Evolutionary conservation across 2,888 invertebrate species (phyloP).

Genomic region (Anoncus sp.): DNA sequence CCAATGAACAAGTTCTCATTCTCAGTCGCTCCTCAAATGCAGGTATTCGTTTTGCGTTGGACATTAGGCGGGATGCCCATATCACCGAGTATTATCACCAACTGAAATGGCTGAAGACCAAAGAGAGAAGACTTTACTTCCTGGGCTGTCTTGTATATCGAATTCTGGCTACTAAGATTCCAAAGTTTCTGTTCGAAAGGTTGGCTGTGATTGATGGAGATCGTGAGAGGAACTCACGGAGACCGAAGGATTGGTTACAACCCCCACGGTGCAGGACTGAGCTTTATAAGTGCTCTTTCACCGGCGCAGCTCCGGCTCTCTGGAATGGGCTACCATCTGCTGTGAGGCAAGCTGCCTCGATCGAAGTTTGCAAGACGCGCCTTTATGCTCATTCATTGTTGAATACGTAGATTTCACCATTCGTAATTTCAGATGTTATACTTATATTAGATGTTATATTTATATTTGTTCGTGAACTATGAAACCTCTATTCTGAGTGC

Average conservation of each 20-base stretch:
- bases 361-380: too few relatives aligned
- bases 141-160: constrained; percentile 10
- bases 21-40: constrained; percentile 18
- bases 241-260: neutral
- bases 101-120: constrained; percentile 22
- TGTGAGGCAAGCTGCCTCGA: too few relatives aligned
- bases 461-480: too few relatives aligned
- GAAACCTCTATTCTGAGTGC: too few relatives aligned
- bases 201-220: neutral
- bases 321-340: too few relatives aligned
- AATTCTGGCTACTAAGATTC: neutral
- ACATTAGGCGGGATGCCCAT: constrained; percentile 4
- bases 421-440: too few relatives aligned
- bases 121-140: neutral
- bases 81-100: neutral
- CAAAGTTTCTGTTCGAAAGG: constrained; percentile 6
- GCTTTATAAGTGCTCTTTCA: constrained; percentile 7
- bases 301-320: neutral
- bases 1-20: neutral
- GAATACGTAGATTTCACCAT: too few relatives aligned
- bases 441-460: too few relatives aligned
- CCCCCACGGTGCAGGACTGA: neutral
- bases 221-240: constrained; percentile 2
- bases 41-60: constrained; percentile 15
- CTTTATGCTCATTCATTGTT: too few relatives aligned